Conservation (phyloP, 2,113 vertebrate species). For the Brienomyrus longianalis region DNA sequence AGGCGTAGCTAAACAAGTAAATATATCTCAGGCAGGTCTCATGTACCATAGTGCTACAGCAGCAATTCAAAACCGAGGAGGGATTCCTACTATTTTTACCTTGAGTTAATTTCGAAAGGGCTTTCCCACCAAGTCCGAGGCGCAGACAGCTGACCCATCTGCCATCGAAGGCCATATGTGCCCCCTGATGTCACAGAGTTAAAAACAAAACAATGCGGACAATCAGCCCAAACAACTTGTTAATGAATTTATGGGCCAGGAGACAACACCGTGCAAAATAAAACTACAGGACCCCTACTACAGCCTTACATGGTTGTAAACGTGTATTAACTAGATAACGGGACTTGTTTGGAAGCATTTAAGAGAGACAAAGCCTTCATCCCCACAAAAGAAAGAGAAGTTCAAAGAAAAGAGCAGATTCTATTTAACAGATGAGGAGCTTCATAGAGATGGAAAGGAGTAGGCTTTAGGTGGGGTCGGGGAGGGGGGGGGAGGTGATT, state of each 20-base stretch:
- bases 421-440: constrained; percentile 79
- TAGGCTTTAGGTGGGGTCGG: constrained; percentile 51
- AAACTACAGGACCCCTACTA: constrained; percentile 78
- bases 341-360: constrained; percentile 78
- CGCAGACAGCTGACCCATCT: constrained; percentile 56
- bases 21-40: neutral
- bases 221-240: constrained; percentile 69
- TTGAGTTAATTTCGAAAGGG: constrained; percentile 17
- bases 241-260: constrained; percentile 82
- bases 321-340: constrained; percentile 91
- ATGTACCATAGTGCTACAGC: neutral
- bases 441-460: constrained; percentile 72
- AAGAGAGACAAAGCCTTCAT: constrained; percentile 67
- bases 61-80: neutral
- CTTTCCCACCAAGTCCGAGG: constrained; percentile 36
- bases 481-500: constrained; percentile 32
- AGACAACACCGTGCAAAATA: constrained; percentile 71
- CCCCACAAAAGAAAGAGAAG: constrained; percentile 68
- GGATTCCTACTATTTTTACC: neutral
- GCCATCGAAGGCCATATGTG: constrained; percentile 53
- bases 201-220: constrained; percentile 46
- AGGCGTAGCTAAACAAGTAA: neutral
- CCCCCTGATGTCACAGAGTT: constrained; percentile 42
- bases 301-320: constrained; percentile 79
- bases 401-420: constrained; percentile 73